Conservation (phyloP, 2,797 vertebrate species). For the Tamandua tetradactyla region DNA sequence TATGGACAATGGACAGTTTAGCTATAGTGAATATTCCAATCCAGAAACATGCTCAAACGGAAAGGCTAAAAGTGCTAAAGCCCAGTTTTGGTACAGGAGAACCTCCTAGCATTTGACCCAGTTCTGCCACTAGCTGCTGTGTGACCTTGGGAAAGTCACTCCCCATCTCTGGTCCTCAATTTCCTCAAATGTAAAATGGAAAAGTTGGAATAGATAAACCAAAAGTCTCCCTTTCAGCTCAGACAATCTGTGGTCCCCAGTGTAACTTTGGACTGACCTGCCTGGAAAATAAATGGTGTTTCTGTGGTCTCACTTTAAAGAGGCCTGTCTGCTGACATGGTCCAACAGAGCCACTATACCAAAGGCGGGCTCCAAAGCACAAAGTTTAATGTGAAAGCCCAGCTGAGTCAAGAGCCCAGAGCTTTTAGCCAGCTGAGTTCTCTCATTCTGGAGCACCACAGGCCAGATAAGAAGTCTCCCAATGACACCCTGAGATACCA, state of each 20-base stretch:
- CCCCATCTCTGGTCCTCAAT: background rate
- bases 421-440: background rate
- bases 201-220: background rate
- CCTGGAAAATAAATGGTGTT: background rate
- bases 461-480: background rate
- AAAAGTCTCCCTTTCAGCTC: background rate
- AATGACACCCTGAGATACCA: background rate
- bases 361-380: background rate
- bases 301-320: background rate
- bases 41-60: background rate
- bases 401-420: background rate
- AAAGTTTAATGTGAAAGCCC: background rate
- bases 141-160: background rate
- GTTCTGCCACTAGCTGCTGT: background rate
- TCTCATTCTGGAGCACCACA: background rate
- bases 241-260: background rate
- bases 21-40: background rate
- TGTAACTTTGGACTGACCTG: background rate
- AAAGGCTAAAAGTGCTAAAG: background rate
- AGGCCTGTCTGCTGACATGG: background rate
- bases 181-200: background rate
- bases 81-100: background rate
- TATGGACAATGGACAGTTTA: background rate
- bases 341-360: background rate
- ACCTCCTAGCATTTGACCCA: background rate